These are phyloP conservation scores for Saiga tatarica DNA, from an alignment of 2,113 vertebrate species.

Conservation along the genomic window DNA sequence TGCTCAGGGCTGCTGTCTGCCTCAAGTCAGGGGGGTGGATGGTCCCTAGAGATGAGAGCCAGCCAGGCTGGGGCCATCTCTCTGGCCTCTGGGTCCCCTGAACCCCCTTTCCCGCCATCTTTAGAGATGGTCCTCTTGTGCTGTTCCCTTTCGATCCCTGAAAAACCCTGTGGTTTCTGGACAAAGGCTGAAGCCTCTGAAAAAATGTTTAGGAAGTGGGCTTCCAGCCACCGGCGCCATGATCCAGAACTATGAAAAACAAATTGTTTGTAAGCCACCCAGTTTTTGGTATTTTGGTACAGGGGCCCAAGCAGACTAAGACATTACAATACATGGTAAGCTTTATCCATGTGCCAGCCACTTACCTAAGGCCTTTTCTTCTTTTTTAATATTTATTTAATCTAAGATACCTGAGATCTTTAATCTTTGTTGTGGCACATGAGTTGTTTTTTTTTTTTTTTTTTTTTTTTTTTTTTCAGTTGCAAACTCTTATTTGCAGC, in stretches of 20 bases:
- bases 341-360: neutral
- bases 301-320: neutral
- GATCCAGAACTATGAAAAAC: neutral
- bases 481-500: neutral
- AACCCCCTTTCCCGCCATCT: neutral
- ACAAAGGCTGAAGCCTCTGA: neutral
- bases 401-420: neutral
- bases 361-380: neutral
- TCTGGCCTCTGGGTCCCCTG: neutral
- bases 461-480: neutral
- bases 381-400: neutral
- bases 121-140: neutral
- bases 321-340: neutral
- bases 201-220: neutral
- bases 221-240: neutral
- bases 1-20: conserved; percentile 22
- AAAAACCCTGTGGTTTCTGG: neutral
- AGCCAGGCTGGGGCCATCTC: conserved; percentile 43
- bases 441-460: too few relatives aligned
- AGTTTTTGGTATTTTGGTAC: neutral
- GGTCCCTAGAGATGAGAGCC: conserved; percentile 15
- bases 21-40: neutral
- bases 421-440: neutral
- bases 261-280: too few relatives aligned
- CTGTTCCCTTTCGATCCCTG: neutral